Conservation (phyloP, 2,113 vertebrate species). For the Hippocampus comes region DNA sequence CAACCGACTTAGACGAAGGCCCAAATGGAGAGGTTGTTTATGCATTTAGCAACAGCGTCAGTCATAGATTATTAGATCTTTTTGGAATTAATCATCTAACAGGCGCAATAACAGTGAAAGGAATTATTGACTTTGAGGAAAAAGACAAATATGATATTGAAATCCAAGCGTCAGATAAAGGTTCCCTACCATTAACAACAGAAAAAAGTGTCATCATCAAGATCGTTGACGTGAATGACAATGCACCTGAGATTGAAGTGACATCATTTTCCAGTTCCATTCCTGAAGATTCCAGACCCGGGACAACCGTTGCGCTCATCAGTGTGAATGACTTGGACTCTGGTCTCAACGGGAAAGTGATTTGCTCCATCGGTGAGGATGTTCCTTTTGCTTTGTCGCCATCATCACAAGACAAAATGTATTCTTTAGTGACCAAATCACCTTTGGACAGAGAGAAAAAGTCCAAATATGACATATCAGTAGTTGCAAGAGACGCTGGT, state of each 20-base stretch:
- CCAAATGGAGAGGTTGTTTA: constrained; percentile 52
- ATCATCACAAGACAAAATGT: constrained; percentile 42
- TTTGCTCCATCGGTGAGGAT: constrained; percentile 39
- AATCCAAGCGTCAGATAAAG: constrained; percentile 60
- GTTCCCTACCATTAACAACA: not conserved
- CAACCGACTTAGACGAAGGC: constrained; percentile 64
- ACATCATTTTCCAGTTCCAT: constrained; percentile 62
- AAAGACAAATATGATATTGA: constrained; percentile 51
- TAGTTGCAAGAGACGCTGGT: constrained; percentile 43
- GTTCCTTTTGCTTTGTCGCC: constrained; percentile 30
- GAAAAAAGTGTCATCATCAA: constrained; percentile 50
- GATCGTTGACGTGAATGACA: constrained; percentile 57
- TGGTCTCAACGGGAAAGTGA: constrained; percentile 44
- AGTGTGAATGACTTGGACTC: constrained; percentile 43
- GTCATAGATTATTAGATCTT: constrained; percentile 1
- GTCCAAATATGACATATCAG: constrained; percentile 36
- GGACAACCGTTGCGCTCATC: constrained; percentile 40
- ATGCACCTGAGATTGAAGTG: constrained; percentile 63
- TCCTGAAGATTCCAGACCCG: constrained; percentile 38
- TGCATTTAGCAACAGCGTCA: constrained; percentile 52
- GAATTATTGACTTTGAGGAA: constrained; percentile 53
- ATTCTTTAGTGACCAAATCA: constrained; percentile 31
- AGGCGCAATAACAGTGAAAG: constrained; percentile 53
- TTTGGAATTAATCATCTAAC: constrained; percentile 52
- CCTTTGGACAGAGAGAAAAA: constrained; percentile 53